phyloP scores from a whole-genome alignment of 2,797 vertebrate species.

The Vireo griseus region DNA sequence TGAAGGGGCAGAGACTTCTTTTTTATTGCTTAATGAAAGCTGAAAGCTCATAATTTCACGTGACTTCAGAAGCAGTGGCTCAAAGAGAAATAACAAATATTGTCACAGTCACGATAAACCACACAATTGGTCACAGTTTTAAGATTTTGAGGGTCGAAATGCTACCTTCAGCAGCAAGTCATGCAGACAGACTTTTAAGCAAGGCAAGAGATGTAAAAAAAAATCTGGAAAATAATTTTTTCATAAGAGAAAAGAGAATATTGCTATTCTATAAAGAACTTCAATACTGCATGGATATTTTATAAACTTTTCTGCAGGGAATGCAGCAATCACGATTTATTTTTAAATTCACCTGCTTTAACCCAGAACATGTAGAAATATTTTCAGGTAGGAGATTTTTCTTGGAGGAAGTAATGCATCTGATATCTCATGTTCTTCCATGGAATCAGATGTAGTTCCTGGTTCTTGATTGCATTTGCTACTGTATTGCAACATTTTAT shows the following conservation, averaged over 20 bases:
- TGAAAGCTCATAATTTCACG: slow-evolving; percentile 34
- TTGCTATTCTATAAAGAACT: background rate
- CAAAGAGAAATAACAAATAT: background rate
- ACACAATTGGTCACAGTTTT: background rate
- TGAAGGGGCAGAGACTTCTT: slow-evolving; percentile 13
- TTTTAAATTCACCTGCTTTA: background rate
- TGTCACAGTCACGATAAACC: background rate
- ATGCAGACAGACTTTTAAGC: background rate
- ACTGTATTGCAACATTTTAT: slow-evolving; percentile 50
- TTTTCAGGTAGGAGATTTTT: background rate
- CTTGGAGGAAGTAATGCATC: background rate
- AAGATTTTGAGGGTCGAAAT: background rate
- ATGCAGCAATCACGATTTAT: background rate
- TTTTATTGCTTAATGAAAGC: slow-evolving; percentile 44
- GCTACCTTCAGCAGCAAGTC: background rate
- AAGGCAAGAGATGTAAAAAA: background rate
- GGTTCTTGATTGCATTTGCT: slow-evolving; percentile 30
- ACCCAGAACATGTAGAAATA: background rate
- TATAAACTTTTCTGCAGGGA: background rate
- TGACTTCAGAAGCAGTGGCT: slow-evolving; percentile 1
- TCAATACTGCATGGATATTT: background rate
- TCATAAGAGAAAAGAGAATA: background rate
- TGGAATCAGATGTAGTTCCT: background rate
- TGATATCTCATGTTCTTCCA: background rate
- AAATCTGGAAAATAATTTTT: background rate